Conservation (phyloP, 2,888 invertebrate species). For the Sinodicranocentrus sp. region DNA sequence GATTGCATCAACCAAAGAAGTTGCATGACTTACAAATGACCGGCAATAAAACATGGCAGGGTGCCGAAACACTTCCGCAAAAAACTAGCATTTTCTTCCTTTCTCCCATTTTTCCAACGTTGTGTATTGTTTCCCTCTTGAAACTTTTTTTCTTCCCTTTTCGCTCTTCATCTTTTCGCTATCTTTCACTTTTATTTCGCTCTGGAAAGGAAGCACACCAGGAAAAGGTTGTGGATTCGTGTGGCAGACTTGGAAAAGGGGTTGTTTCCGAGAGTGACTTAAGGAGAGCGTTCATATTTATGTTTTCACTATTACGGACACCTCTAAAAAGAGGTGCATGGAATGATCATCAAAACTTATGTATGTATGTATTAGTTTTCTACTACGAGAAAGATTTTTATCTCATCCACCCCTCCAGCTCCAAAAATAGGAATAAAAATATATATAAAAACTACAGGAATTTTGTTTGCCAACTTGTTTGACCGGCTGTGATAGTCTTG, state of each 20-base stretch:
- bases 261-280: slow-evolving; percentile 19
- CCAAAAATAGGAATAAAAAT: too few relatives aligned
- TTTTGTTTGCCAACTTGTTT: not conserved
- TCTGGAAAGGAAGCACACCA: not conserved
- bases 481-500: not conserved
- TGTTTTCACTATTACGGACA: not conserved
- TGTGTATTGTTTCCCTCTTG: slow-evolving; percentile 11
- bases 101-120: slow-evolving; percentile 8
- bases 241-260: slow-evolving; percentile 8
- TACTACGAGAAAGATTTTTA: not conserved
- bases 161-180: not conserved
- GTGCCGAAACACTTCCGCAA: slow-evolving; percentile 74
- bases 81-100: slow-evolving; percentile 35
- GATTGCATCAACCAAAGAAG: slow-evolving; percentile 70
- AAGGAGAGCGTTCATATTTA: not conserved
- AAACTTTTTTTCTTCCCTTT: not conserved
- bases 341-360: slow-evolving; percentile 4
- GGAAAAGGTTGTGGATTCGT: slow-evolving; percentile 32
- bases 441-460: not conserved
- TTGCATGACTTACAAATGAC: slow-evolving; percentile 76
- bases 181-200: slow-evolving; percentile 13
- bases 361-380: not conserved
- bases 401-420: not conserved
- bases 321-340: not conserved
- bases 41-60: slow-evolving; percentile 73